Base-by-base conservation (phyloP, 2,888 invertebrate species). In the Elegia similella region DNA sequence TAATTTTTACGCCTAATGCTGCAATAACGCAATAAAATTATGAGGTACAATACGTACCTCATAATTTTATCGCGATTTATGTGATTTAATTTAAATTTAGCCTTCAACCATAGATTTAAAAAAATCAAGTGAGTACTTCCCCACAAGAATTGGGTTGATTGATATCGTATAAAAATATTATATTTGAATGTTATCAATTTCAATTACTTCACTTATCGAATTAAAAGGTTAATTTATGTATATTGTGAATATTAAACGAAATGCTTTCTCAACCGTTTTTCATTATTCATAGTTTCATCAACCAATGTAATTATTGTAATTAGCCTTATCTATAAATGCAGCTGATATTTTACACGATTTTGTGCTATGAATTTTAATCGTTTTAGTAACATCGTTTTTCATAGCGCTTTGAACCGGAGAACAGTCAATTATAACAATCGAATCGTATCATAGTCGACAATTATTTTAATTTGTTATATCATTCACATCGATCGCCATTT, bases 261-360 rank as follows among this genome's bases (percentile, higher is more conserved):
- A 34, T 50, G 50, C 34, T 50, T 50, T 50, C 34, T 8, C n/a
- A 34, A n/a, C 15, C 7, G 3, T 32, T 15, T 38, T 38, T n/a
- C n/a, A 38, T 38, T 38, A 38, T 38, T 38, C 38, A 38, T 38
- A 38, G 38, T 38, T 38, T 38, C 38, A 15, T 48, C 32, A 13
- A 32, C 15, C 16, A 23, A 10, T 29, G 50, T 12, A 50, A 34
- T 16, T 38, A 16, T 50, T 16, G 34, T 50, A 50, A 50, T 50
- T 50, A 50, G 16, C 34, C 38, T 50, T 50, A 50, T 50, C 50
- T 50, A 50, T 16, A 32, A 50, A 34, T 10, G 34, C 50, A 50
- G 17, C 34, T n/a, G 50, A 17, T 50, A 50, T 50, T 50, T 38
- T 34, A 50, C 50, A 50, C 50, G 48, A 32, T 8, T 48, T 48